Conservation (phyloP, 2,888 invertebrate species). For the Tinea semifulvella region DNA sequence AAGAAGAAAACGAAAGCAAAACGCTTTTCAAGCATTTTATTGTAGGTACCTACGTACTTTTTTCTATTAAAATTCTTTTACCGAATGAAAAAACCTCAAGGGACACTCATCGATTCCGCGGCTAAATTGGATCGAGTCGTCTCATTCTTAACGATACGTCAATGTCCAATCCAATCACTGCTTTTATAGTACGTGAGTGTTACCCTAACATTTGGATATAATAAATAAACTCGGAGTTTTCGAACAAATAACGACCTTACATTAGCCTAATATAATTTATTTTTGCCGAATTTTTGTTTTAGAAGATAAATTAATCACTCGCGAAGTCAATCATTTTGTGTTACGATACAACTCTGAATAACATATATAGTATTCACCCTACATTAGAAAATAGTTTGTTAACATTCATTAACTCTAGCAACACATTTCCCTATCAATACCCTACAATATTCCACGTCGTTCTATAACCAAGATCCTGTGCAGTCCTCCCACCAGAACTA, state of each 20-base stretch:
- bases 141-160: slow-evolving; percentile 38
- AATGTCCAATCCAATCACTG: slow-evolving; percentile 25
- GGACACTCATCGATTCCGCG: slow-evolving; percentile 47
- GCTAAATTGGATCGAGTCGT: slow-evolving; percentile 53
- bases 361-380: no score
- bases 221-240: no score
- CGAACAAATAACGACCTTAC: no score
- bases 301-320: not conserved
- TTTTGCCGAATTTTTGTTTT: not conserved
- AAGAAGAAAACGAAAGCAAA: not conserved
- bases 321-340: not conserved
- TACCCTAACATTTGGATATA: slow-evolving; percentile 8
- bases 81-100: slow-evolving; percentile 25
- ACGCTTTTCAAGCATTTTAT: slow-evolving; percentile 2
- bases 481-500: no score
- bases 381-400: no score
- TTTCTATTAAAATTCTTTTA: slow-evolving; percentile 12
- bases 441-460: no score
- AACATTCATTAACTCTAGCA: no score
- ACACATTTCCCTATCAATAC: no score
- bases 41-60: slow-evolving; percentile 5
- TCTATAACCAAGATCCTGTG: no score
- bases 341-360: no score
- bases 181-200: slow-evolving; percentile 7
- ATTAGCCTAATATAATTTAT: not conserved